Percentiles rank a stretch among this genome's conserved stretches.
These are phyloP conservation scores for Sebastes iracundus DNA, from an alignment of 2,797 vertebrate species.

Conservation along the genomic window DNA sequence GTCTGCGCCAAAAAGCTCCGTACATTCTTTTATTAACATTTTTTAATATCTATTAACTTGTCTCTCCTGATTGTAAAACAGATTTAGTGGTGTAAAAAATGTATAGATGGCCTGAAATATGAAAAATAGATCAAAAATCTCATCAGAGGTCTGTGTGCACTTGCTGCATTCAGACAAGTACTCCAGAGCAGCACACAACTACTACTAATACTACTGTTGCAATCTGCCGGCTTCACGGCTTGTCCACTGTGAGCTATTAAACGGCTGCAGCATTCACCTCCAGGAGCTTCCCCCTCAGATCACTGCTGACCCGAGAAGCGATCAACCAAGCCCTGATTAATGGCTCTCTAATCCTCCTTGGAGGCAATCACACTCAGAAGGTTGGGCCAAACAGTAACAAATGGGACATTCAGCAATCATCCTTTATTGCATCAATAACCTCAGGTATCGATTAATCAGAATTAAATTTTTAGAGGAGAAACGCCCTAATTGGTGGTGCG, in stretches of 20 bases:
- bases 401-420: constrained; percentile 58
- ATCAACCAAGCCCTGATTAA: constrained; percentile 77
- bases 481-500: constrained; percentile 18
- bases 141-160: not conserved
- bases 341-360: constrained; percentile 51
- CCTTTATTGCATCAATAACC: constrained; percentile 65
- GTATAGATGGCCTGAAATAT: not conserved
- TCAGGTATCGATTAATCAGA: constrained; percentile 58
- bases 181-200: constrained; percentile 10
- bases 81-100: not conserved
- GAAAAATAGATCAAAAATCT: constrained; percentile 5
- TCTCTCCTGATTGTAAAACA: not conserved
- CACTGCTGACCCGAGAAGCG: constrained; percentile 62
- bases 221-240: constrained; percentile 52
- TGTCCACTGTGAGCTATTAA: constrained; percentile 68
- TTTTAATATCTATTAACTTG: not conserved
- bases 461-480: constrained; percentile 50
- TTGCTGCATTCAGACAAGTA: constrained; percentile 1
- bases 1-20: not conserved
- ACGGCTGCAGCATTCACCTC: constrained; percentile 56
- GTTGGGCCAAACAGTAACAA: constrained; percentile 56
- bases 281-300: constrained; percentile 51
- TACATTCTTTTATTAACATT: not conserved
- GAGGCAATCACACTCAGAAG: constrained; percentile 65
- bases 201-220: constrained; percentile 22